These are phyloP conservation scores for Ormyrus rosae DNA, from an alignment of 2,888 invertebrate genomes.

Conservation along the genomic window DNA sequence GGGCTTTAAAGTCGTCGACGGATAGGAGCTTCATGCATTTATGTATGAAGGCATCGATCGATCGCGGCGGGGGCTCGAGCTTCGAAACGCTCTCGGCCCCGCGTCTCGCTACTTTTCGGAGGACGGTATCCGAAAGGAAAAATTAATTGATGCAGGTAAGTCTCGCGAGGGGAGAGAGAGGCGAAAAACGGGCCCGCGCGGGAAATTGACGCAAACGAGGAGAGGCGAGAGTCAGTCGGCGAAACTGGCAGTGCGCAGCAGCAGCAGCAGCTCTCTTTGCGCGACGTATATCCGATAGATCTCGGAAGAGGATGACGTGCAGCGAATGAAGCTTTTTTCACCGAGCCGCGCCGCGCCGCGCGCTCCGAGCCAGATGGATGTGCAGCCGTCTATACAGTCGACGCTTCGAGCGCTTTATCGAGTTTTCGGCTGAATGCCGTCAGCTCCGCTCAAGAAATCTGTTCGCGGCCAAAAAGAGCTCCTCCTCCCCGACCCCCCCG, in stretches of 20 bases:
- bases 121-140: neutral
- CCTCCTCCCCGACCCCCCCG: constrained; percentile 1
- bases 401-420: too few species aligned
- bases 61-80: constrained; percentile 43
- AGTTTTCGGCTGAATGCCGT: constrained; percentile 31
- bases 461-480: constrained; percentile 7
- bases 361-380: constrained; percentile 21
- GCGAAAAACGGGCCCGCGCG: neutral
- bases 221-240: neutral
- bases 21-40: constrained; percentile 63
- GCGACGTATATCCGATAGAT: constrained; percentile 60
- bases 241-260: neutral
- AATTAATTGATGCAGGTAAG: constrained; percentile 31
- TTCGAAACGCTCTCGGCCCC: neutral
- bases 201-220: neutral
- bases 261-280: constrained; percentile 19
- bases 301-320: constrained; percentile 58
- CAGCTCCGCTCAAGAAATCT: too few species aligned
- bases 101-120: neutral
- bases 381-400: neutral
- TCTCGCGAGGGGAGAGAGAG: neutral
- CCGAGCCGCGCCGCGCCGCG: neutral
- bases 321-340: constrained; percentile 55
- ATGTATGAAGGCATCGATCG: constrained; percentile 66
- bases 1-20: constrained; percentile 63